phyloP scores from a whole-genome alignment of 2,797 vertebrate genomes.

The Fundulus diaphanus region DNA sequence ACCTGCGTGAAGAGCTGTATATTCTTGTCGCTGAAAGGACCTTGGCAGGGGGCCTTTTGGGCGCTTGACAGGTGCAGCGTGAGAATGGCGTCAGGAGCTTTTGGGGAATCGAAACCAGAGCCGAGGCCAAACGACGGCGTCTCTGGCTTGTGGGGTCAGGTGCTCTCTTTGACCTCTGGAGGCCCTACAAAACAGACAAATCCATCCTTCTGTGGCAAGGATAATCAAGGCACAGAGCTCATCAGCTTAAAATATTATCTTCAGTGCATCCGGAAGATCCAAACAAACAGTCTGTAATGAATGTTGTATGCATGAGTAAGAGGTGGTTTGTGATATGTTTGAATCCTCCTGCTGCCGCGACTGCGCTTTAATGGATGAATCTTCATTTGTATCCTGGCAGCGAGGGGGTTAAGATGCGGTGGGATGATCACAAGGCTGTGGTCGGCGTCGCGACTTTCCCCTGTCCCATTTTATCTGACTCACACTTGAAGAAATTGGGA shows the following conservation, averaged over 20 bases:
- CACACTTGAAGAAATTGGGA: constrained; percentile 46
- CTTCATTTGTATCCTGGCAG: constrained; percentile 25
- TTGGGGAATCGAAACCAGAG: constrained; percentile 81
- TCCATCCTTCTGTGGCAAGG: constrained; percentile 55
- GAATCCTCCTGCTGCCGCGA: constrained; percentile 59
- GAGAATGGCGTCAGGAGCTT: constrained; percentile 79
- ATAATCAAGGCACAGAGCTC: not conserved
- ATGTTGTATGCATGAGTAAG: not conserved
- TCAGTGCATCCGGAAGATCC: not conserved
- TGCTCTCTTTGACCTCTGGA: constrained; percentile 67
- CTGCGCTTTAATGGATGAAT: constrained; percentile 38
- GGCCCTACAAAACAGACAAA: constrained; percentile 71
- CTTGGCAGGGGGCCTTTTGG: constrained; percentile 88
- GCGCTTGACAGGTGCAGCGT: constrained; percentile 88
- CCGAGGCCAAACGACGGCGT: constrained; percentile 66
- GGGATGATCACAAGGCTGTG: constrained; percentile 50
- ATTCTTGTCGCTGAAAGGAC: constrained; percentile 91
- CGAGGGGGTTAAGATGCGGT: constrained; percentile 37
- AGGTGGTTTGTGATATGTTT: not conserved
- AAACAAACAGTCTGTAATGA: not conserved
- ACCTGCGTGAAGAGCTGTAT: constrained; percentile 86
- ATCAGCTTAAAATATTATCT: not conserved
- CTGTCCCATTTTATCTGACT: constrained; percentile 66
- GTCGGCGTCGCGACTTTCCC: constrained; percentile 65
- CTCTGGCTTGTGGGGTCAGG: constrained; percentile 65